Evolutionary conservation across 2,797 vertebrate genomes (phyloP), one percentile per base, ranked within the genome.

Genomic region (Enteromius thamalakanensis): DNA sequence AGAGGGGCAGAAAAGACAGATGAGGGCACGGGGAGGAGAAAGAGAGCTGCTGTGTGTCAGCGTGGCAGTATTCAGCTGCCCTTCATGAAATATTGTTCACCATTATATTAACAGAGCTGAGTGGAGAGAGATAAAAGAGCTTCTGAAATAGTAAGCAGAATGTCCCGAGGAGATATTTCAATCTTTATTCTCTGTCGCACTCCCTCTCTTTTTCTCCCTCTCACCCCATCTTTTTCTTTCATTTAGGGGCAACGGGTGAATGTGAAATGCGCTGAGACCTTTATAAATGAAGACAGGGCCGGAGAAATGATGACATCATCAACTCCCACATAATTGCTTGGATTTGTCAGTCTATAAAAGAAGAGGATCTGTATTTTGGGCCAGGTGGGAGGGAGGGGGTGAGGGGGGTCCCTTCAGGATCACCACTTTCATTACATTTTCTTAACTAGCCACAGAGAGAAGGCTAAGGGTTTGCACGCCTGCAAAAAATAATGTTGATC

Each of bases 31-130:
- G 91, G 90, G 91, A 91, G 91, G 92, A 93, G 92, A 81, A 88
- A 90, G 87, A 76, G 88, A 91, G 91, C 17, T 91, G 89, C 92
- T 93, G 91, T 89, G 94, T 91, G 94, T 93, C 94, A 95, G 92
- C 92, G 87, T 89, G 90, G 91, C 92, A 89, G 92, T 89, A 91
- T 90, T 93, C 90, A 93, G 91, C 86, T 92, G 94, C 93, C 92
- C 95, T 97, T 96, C 95, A 93, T 92, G 90, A 96, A 95, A 96
- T 94, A 96, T 91, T 94, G 93, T 95, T 96, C 95, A 92, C 96
- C 95, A 95, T 96, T 94, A 93, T 94, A 96, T 96, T 95, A 96
- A 94, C 95, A 93, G 94, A 93, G 93, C 95, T 96, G 94, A 96
- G 94, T 91, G 93, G 90, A 91, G 91, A 90, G 93, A 96, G 94